Evolutionary conservation across 2,888 invertebrate species (phyloP).

Genomic region (Quadroppia sp.): DNA sequence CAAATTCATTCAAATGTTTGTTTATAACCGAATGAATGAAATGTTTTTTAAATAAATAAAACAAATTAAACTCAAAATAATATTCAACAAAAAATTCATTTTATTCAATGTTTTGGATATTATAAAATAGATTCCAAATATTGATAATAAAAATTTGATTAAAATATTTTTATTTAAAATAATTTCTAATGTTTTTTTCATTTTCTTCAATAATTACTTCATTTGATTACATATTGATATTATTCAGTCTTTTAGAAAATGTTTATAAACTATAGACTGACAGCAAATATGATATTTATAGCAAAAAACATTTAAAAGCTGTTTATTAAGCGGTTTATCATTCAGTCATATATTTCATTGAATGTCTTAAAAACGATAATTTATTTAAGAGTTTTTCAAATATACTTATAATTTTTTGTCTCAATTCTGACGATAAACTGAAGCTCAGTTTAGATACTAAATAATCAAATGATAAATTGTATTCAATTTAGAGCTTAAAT

Average conservation of each 20-base stretch:
- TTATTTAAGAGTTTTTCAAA: background rate
- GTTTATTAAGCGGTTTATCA: background rate
- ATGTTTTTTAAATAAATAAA: no score
- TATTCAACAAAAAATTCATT: no score
- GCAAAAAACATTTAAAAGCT: background rate
- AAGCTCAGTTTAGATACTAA: background rate
- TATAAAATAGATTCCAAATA: no score
- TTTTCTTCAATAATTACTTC: background rate
- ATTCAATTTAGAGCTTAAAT: background rate
- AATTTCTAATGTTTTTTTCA: no score
- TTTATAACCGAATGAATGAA: no score
- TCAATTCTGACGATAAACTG: background rate
- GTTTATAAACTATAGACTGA: background rate
- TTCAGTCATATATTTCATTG: background rate
- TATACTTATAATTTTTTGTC: background rate
- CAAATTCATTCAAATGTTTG: no score
- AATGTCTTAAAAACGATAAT: background rate
- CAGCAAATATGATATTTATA: background rate
- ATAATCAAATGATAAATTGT: slow-evolving; percentile 2
- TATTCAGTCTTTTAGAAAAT: no score
- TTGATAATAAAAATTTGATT: no score
- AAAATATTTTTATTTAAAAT: no score
- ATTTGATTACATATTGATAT: no score
- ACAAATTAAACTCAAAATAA: no score
- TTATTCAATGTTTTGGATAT: no score